Base-by-base conservation (phyloP, 2,888 invertebrate genomes). In the Smittia aterrima region DNA sequence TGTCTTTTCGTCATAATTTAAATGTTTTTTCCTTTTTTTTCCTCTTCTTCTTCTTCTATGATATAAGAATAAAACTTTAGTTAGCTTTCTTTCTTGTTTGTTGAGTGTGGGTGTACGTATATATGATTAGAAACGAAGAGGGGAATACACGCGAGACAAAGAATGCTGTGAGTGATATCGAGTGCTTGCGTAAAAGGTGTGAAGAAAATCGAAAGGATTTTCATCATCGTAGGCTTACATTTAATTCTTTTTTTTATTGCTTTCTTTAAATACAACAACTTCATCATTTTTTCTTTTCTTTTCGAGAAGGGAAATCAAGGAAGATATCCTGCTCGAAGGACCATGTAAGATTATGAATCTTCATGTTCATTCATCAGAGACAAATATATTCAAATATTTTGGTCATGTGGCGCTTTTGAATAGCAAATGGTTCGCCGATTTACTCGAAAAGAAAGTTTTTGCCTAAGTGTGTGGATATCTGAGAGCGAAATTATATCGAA, bases 21-120 rank as follows among this genome's bases (percentile, higher is more conserved):
- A 58, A 58, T 58, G 58, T 22, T n/a, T n/a, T n/a, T n/a, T n/a
- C n/a, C n/a, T n/a, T n/a, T n/a, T n/a, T n/a, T n/a, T n/a, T n/a
- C n/a, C n/a, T n/a, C n/a, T n/a, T n/a, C n/a, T n/a, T n/a, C n/a
- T n/a, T 32, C 24, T 32, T 40, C 18, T 18, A 66, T 38, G 66
- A 38, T 66, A 66, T 66, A 66, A 66, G 66, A 66, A 66, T 66
- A 66, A 66, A 66, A 40, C n/a, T 66, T 66, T 32, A 66, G 25
- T 66, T 66, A 38, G 20, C n/a, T 66, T 66, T 18, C 16, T 38
- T 32, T 32, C 20, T 38, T 38, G 24, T 3, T 64, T 64, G 64
- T 64, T n/a, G n/a, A n/a, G n/a, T n/a, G n/a, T n/a, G n/a, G n/a
- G 25, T 66, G 66, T 66, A 66, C 66, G 66, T 66, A 66, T 66